Evolutionary conservation across 2,113 vertebrate genomes (phyloP).

Genomic region (Bufo bufo): DNA sequence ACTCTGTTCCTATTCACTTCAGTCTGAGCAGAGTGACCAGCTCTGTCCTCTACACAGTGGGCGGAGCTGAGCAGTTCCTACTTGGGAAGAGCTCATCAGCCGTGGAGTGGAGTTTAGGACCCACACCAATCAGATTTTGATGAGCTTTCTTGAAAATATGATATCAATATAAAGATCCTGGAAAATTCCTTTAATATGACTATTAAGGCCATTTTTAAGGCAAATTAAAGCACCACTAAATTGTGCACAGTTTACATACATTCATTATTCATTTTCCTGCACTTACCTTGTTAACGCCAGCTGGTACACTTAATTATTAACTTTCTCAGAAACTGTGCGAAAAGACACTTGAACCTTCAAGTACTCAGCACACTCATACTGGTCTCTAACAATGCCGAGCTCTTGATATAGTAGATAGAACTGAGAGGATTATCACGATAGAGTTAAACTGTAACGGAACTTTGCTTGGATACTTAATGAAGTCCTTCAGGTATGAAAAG

Average conservation of each 20-base stretch:
- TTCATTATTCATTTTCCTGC: constrained; percentile 49
- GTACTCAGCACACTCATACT: constrained; percentile 32
- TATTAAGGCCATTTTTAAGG: constrained; percentile 35
- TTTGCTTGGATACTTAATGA: background rate
- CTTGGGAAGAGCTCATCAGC: too few species aligned
- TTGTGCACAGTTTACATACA: constrained; percentile 10
- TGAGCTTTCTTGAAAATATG: too few species aligned
- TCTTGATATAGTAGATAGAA: background rate
- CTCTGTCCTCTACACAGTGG: too few species aligned
- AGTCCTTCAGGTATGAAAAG: constrained; percentile 2
- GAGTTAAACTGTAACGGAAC: constrained; percentile 11
- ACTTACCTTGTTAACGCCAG: constrained; percentile 25
- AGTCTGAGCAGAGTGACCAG: too few species aligned
- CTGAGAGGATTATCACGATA: constrained; percentile 10
- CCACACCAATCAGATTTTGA: too few species aligned
- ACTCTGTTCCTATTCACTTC: too few species aligned
- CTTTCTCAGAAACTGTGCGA: constrained; percentile 6
- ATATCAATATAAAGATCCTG: background rate
- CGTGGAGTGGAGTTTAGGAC: too few species aligned
- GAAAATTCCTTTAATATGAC: background rate
- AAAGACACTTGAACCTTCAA: constrained; percentile 12
- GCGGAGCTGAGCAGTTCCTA: too few species aligned
- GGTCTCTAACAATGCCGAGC: background rate
- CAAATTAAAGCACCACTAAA: constrained; percentile 8
- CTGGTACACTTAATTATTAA: constrained; percentile 56